Conservation (phyloP, 2,888 invertebrate species). For the Neuroscelio doddi region DNA sequence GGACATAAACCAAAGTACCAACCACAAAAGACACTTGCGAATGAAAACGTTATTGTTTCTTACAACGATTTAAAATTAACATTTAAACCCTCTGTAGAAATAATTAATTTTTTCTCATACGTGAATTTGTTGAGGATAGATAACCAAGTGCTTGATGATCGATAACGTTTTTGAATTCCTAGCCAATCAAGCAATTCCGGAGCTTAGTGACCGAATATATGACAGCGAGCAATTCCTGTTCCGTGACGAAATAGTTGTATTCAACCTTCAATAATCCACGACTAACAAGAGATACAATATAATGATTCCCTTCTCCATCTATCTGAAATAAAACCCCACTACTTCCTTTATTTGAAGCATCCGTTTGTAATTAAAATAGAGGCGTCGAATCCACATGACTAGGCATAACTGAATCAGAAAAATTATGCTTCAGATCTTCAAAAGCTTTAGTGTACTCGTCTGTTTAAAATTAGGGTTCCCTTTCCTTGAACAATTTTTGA, state of each 20-base stretch:
- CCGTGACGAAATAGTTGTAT: conserved; percentile 28
- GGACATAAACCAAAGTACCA: too few species aligned
- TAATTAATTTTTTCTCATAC: too few species aligned
- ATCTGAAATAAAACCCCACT: conserved; percentile 42
- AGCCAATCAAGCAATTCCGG: conserved; percentile 1
- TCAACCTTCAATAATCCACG: conserved; percentile 26
- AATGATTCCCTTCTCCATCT: not conserved
- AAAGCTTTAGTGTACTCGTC: conserved; percentile 27
- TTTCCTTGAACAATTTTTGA: conserved; percentile 20
- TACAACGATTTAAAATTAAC: too few species aligned
- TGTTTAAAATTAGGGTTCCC: conserved; percentile 31
- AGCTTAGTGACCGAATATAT: conserved; percentile 21
- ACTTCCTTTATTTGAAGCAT: conserved; percentile 35
- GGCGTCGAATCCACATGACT: conserved; percentile 17
- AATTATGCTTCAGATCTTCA: conserved; percentile 24
- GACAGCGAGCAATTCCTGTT: conserved; percentile 30
- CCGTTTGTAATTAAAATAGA: conserved; percentile 38
- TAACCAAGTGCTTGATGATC: conserved; percentile 15
- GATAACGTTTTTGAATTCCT: not conserved
- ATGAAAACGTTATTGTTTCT: too few species aligned
- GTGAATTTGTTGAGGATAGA: too few species aligned
- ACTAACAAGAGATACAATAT: conserved; percentile 7
- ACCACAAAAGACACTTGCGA: too few species aligned
- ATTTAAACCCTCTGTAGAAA: too few species aligned
- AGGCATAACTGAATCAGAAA: conserved; percentile 23